Evolutionary conservation across 2,888 invertebrate genomes (phyloP).

Genomic region (Lathronympha strigana): DNA sequence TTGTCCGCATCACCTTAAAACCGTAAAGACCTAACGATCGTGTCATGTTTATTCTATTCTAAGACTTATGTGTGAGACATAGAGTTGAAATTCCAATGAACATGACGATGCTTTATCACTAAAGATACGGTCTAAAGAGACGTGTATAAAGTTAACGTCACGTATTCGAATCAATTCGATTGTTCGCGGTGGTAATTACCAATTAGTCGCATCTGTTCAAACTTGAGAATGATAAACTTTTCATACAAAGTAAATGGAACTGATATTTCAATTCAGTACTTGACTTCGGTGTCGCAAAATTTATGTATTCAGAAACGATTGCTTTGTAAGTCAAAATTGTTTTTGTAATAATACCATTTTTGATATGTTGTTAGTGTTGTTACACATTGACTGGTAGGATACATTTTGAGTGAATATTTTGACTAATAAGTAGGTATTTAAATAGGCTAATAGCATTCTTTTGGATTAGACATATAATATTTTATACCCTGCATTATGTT

Average conservation of each 20-base stretch:
- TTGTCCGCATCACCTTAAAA: background rate
- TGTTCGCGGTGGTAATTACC: background rate
- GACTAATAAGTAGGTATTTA: no score
- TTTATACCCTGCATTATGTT: no score
- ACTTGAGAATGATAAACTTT: background rate
- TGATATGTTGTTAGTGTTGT: no score
- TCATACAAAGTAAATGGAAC: background rate
- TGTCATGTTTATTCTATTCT: background rate
- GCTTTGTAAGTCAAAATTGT: background rate
- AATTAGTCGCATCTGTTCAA: conserved; percentile 12
- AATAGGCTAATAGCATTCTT: no score
- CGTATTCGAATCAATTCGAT: background rate
- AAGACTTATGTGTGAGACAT: background rate
- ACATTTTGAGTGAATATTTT: no score
- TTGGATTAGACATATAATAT: no score
- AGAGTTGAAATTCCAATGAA: background rate
- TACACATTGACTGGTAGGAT: no score
- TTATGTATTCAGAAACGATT: no score
- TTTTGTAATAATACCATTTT: no score
- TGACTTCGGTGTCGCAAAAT: no score
- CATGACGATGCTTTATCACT: background rate
- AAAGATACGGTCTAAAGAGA: background rate
- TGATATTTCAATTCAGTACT: background rate
- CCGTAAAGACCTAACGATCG: background rate
- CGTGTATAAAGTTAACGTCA: background rate